These are phyloP conservation scores for Labeo calbasu DNA, from an alignment of 2,797 vertebrate genomes.

Conservation along the genomic window DNA sequence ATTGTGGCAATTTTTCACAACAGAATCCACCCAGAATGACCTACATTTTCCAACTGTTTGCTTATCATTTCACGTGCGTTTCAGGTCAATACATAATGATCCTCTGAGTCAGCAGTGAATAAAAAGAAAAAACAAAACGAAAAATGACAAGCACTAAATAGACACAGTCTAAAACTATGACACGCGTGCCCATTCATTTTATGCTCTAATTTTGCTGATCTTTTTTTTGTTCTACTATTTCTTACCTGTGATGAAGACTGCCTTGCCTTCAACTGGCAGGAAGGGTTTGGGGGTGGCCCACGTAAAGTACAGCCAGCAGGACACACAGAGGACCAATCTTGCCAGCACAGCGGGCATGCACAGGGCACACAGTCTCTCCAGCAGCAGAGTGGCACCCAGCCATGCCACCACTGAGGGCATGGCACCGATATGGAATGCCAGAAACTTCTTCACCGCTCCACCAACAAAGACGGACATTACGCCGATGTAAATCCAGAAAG, in stretches of 20 bases:
- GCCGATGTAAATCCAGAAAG: constrained; percentile 77
- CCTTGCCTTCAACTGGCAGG: constrained; percentile 70
- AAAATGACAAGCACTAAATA: background rate
- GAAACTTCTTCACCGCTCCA: constrained; percentile 72
- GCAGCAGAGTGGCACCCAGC: constrained; percentile 75
- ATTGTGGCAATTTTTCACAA: constrained; percentile 22
- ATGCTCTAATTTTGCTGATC: background rate
- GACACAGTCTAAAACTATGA: constrained; percentile 4
- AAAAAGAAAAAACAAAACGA: constrained; percentile 1
- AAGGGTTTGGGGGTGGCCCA: constrained; percentile 45
- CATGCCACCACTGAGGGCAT: constrained; percentile 73
- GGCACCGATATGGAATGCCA: constrained; percentile 71
- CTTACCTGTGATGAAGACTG: constrained; percentile 80
- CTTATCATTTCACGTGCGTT: constrained; percentile 22
- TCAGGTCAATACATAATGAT: constrained; percentile 9
- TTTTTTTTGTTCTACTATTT: background rate
- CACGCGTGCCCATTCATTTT: background rate
- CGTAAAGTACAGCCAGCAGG: constrained; percentile 66
- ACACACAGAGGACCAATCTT: constrained; percentile 63
- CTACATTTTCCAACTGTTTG: constrained; percentile 15
- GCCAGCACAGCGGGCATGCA: constrained; percentile 71
- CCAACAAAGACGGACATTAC: constrained; percentile 71
- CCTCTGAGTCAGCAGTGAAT: background rate
- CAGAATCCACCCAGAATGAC: constrained; percentile 17
- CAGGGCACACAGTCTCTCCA: constrained; percentile 73